Base-by-base conservation (phyloP, 2,113 vertebrate species). In the Malurus alboscapulatus region DNA sequence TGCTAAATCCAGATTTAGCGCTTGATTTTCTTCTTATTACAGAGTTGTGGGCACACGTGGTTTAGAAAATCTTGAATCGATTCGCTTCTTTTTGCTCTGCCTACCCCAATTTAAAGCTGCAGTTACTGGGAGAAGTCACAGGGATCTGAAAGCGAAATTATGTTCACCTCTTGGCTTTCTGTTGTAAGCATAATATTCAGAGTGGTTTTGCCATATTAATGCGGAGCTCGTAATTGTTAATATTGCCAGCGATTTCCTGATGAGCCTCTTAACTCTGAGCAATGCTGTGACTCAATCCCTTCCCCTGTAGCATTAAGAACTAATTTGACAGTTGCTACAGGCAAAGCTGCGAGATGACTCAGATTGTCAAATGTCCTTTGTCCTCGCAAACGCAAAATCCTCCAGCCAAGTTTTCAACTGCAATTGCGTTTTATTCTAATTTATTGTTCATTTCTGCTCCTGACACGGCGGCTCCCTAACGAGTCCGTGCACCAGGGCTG, bases 291-390 rank as follows among this genome's bases (percentile, higher is more conserved):
- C 82, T 92, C 86, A 96, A 93, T 95, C 86, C 90, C 72, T 96
- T 95, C 81, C 93, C 95, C 84, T 88, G 89, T 73, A 93, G 71
- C 94, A 96, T 95, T 96, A 96, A 88, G 93, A 96, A 86, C 89
- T 94, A 92, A 68, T 97, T 96, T 97, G 97, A 97, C 94, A 97
- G 87, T 97, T 93, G 96, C 97, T 97, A 89, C 90, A 93, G 94
- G 96, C 93, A 96, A 97, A 96, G 91, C 93, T 94, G 85, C 72
- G 44, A 96, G 93, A 94, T 96, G 79, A 96, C 82, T 97, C 92
- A 97, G 96, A 97, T 96, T 97, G 85, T 97, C 94, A 97, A 97
- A 96, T 89, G 66, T 92, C 87, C 78, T 97, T 97, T 96, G 94
- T 96, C 83, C 91, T 96, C 91, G 74, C 82, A 95, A 87, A 96